Evolutionary conservation across 2,797 vertebrate species (phyloP), one percentile per base, ranked within the genome.

Genomic region (Hydrophis major): DNA sequence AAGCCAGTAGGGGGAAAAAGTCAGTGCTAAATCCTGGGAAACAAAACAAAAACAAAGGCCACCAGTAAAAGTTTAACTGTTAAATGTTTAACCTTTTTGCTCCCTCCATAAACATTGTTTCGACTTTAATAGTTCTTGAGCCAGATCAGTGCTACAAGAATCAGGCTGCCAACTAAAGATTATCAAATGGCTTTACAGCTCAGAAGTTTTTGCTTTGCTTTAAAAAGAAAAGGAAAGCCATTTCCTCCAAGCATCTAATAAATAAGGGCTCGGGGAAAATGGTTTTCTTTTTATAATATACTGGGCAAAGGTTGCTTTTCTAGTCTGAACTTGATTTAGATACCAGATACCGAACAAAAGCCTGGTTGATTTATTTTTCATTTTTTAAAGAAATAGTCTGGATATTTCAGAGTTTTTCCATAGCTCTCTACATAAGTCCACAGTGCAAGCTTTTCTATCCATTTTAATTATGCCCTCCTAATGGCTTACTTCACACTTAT

Each of bases 241-340:
- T 92, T 92, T 89, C 56, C 56, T 69, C 37, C 69, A 42, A 83
- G 53, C n/a, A 27, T 56, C 56, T 92, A 83, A 92, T 86, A 78
- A 69, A 87, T 78, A 91, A 69, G 89, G 47, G 57, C 83, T 63
- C 1, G 3, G 25, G 27, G 42, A 22, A 63, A 63, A 89, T 60
- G 61, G 37, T 37, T 91, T 88, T 20, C n/a, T 89, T 89, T 89
- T 55, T 22, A n/a, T 28, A 93, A 74, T 56, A 86, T 91, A 53
- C 13, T 11, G 50, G 78, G 66, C 20, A 12, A 42, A 87, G 50
- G 47, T 61, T 91, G 86, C 90, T 83, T 93, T 89, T 88, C 56
- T n/a, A 78, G n/a, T 83, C 56, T 74, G 91, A 91, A 61, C 88
- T 91, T 93, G 66, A 83, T 93, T 91, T 88, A 90, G 61, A 83